Evolutionary conservation across 2,888 invertebrate species (phyloP).

Genomic region (Nysson spinosus): DNA sequence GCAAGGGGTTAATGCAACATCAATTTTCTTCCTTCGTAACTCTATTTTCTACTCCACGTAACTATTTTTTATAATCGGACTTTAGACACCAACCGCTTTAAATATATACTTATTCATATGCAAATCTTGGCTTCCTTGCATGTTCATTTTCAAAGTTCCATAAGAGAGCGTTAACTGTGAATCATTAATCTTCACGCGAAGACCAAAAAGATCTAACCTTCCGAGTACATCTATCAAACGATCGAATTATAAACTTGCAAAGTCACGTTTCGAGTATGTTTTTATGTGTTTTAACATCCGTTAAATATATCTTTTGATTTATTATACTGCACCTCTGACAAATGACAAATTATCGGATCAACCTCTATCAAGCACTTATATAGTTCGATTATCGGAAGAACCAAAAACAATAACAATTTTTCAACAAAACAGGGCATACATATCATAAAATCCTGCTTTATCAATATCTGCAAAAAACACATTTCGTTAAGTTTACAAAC

Average conservation of each 20-base stretch:
- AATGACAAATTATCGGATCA: no score
- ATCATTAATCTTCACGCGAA: background rate
- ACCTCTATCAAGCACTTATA: no score
- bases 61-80: conserved; percentile 9
- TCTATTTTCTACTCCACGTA: conserved; percentile 13
- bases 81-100: background rate
- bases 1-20: conserved; percentile 11
- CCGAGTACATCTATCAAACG: conserved; percentile 1
- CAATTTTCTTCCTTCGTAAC: conserved; percentile 21
- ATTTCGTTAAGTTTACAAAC: no score
- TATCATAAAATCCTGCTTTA: conserved; percentile 13
- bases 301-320: no score
- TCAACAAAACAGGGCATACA: no score
- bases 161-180: conserved; percentile 7
- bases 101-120: conserved; percentile 8
- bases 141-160: conserved; percentile 13
- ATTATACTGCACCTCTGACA: no score
- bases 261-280: background rate
- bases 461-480: no score
- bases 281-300: no score
- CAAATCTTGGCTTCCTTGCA: conserved; percentile 37
- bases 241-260: conserved; percentile 1
- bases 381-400: no score
- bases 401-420: no score
- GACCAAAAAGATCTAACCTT: background rate